These are phyloP conservation scores for Myotis myotis DNA, from an alignment of 2,797 vertebrate species.

Conservation along the genomic window DNA sequence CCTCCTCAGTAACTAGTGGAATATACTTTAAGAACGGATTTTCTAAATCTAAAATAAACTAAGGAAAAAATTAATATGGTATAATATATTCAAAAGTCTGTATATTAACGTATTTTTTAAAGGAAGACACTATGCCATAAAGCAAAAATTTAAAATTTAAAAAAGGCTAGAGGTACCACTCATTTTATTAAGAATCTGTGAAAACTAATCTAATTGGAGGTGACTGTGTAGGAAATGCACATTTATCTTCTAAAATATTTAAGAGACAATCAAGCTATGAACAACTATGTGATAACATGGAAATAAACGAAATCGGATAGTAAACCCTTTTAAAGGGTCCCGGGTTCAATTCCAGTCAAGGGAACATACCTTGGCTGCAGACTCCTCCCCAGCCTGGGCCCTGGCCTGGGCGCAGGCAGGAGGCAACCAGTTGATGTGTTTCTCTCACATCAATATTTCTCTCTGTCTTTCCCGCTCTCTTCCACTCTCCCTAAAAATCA, in stretches of 20 bases:
- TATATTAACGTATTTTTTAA: neutral
- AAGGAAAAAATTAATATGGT: neutral
- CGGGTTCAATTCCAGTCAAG: too few relatives aligned
- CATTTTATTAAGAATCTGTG: neutral
- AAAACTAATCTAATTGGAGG: constrained; percentile 25
- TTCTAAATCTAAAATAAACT: neutral
- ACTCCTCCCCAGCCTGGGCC: too few relatives aligned
- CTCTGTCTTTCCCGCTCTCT: too few relatives aligned
- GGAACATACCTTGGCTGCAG: too few relatives aligned
- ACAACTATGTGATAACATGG: neutral
- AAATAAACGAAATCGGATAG: neutral
- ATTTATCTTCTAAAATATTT: constrained; percentile 43
- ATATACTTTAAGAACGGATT: neutral
- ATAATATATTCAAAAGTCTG: neutral
- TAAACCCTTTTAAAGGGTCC: neutral
- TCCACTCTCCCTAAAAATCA: too few relatives aligned
- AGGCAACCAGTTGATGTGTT: too few relatives aligned
- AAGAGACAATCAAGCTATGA: constrained; percentile 29
- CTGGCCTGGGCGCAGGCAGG: too few relatives aligned
- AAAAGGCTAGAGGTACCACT: neutral
- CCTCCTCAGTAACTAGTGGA: neutral
- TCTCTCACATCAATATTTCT: too few relatives aligned
- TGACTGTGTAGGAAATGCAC: neutral
- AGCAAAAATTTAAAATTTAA: neutral
- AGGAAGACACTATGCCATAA: neutral